Conservation (phyloP, 2,113 vertebrate species). For the Turdus rufiventris region DNA sequence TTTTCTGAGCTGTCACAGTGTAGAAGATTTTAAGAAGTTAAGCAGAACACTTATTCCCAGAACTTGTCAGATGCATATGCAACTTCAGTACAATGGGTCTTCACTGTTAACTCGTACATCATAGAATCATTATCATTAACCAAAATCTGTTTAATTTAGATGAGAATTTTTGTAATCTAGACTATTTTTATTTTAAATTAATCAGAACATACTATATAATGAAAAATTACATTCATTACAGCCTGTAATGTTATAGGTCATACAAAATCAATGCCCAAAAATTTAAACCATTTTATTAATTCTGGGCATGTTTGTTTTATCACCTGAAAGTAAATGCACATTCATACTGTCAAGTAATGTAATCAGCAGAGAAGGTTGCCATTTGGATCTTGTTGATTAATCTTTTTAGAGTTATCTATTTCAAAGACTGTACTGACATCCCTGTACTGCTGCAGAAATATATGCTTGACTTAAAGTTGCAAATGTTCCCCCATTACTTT, state of each 20-base stretch:
- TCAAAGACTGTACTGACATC: not conserved
- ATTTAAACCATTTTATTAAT: not conserved
- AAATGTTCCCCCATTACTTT: not conserved
- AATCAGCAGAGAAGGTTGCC: not conserved
- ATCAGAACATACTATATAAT: not conserved
- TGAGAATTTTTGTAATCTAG: not conserved
- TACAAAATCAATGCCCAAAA: not conserved
- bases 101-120: not conserved
- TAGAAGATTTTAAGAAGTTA: not conserved
- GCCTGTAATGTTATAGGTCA: not conserved
- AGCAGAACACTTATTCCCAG: not conserved
- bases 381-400: not conserved
- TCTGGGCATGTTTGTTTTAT: not conserved
- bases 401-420: not conserved
- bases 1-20: not conserved
- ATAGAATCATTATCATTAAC: not conserved
- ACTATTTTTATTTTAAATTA: not conserved
- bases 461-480: not conserved
- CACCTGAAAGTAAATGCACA: not conserved
- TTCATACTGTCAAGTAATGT: not conserved
- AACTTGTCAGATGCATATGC: not conserved
- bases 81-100: not conserved
- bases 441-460: not conserved
- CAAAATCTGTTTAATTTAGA: not conserved
- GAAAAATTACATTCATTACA: not conserved